These are phyloP conservation scores for Tinea pellionella DNA, from an alignment of 2,888 invertebrate genomes.

Conservation along the genomic window DNA sequence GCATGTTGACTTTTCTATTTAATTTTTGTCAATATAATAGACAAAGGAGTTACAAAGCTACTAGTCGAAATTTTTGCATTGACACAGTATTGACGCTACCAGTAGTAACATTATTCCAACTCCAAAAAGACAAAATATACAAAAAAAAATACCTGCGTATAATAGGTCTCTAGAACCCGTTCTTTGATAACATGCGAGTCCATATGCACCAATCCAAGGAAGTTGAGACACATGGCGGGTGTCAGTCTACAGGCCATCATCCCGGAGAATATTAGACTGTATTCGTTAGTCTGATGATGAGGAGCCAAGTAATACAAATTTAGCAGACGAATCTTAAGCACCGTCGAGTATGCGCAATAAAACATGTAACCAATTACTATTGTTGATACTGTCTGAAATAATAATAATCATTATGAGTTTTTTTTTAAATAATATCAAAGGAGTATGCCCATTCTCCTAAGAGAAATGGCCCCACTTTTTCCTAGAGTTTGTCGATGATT, in stretches of 20 bases:
- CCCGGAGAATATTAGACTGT: conserved; percentile 97
- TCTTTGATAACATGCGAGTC: conserved; percentile 93
- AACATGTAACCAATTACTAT: conserved; percentile 93
- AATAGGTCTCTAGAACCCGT: conserved; percentile 88
- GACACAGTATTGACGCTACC: no score
- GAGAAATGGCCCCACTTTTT: no score
- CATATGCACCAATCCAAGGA: conserved; percentile 96
- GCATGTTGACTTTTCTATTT: no score
- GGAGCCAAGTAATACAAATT: conserved; percentile 98
- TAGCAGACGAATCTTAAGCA: conserved; percentile 94
- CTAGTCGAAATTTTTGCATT: no score
- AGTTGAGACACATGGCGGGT: conserved; percentile 98
- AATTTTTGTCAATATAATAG: no score
- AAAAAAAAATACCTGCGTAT: conserved; percentile 80
- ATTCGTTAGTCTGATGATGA: conserved; percentile 98
- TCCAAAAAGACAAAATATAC: no score
- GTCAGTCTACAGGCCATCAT: conserved; percentile 98
- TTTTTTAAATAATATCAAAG: no score
- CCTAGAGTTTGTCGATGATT: no score
- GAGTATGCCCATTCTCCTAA: no score
- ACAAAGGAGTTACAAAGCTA: no score
- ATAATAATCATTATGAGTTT: no score
- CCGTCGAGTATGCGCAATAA: conserved; percentile 97
- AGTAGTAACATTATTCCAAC: no score
- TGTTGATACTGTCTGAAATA: conserved; percentile 84